Evolutionary conservation across 1,140 invertebrate genomes (phyloP), one percentile per base, ranked within the genome.

Genomic region (Zaprionus taronus): DNA sequence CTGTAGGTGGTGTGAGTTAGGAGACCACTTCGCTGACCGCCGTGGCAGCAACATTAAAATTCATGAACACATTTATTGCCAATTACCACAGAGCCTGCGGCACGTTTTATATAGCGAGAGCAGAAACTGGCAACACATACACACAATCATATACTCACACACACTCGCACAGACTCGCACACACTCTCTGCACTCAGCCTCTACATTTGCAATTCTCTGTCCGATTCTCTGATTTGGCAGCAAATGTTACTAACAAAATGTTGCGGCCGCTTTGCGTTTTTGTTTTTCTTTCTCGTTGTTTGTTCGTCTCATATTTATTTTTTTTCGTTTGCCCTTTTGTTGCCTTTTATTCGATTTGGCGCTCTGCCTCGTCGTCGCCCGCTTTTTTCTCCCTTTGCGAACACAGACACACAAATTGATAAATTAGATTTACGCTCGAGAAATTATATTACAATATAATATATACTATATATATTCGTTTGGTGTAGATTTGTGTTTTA

Each of bases 51-150:
- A 65, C 85, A 90, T 90, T 90, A 90, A 90, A 90, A 90, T 90
- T 90, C 85, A 90, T 90, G 85, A 90, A 90, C 86, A 90, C 85
- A 90, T 90, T 90, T 90, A 90, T 90, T 90, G 85, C 85, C 85
- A 90, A 90, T 90, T 90, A 90, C 85, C 84, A 82, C 81, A 76
- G 66, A 72, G 86, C 72, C 72, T 72, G 62, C 24, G 77, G 74
- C 81, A 90, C 81, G 86, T 82, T 90, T 68, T 78, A 68, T 83
- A 79, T 83, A 78, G 65, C 72, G 47, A 56, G 31, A 62, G 56
- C 63, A 73, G n/a, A 63, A 63, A 47, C 75, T 41, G 49, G 31
- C 57, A 34, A 34, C 38, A 61, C 53, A 67, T 65, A 76, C 44
- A 60, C 51, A 49, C 26, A 55, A 14, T 55, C 14, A 60, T 14